Base-by-base conservation (phyloP, 2,888 invertebrate species). In the Microctonus aethiopoides region DNA sequence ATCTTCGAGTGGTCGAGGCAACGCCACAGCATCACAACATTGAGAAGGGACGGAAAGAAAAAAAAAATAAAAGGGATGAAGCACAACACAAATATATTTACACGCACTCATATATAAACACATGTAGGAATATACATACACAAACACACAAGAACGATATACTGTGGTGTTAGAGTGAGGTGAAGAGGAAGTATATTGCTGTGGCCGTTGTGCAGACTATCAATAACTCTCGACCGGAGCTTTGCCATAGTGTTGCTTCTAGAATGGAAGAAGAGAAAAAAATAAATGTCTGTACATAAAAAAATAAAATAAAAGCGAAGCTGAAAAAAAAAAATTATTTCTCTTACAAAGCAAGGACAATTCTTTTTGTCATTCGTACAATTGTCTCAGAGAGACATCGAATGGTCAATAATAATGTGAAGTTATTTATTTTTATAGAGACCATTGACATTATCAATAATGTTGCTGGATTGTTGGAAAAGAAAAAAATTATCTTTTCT, bases 1-100 rank as follows among this genome's bases (percentile, higher is more conserved):
- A 69, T 64, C 56, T 57, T 54, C 36, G 22, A 68, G 60, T 56
- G 54, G 65, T 22, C 36, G 39, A 65, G 32, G 56, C 13, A 56
- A 57, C 57, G n/a, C 34, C 57, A 57, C 20, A 9, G 16, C 16
- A 57, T 57, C 34, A 34, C 16, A 34, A 56, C 56, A 56, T 39
- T n/a, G 20, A 51, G 24, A 26, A 29, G 13, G 11, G 22, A 63
- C 13, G 3, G 11, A 6, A 29, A 51, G 22, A 26, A n/a, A 63
- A 41, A 24, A 61, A 61, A 46, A 39, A 61, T 7, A 26, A 26
- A 51, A 46, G 10, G 20, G 13, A 22, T 7, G 46, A 20, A n/a
- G 34, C 32, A 5, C 32, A 16, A 60, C 22, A 39, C 32, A 60
- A 36, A 32, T 60, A 41, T 41, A 62, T 22, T 20, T 22, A 7